phyloP scores from a whole-genome alignment of 23 tunicate species.

The Diplosoma virens region DNA sequence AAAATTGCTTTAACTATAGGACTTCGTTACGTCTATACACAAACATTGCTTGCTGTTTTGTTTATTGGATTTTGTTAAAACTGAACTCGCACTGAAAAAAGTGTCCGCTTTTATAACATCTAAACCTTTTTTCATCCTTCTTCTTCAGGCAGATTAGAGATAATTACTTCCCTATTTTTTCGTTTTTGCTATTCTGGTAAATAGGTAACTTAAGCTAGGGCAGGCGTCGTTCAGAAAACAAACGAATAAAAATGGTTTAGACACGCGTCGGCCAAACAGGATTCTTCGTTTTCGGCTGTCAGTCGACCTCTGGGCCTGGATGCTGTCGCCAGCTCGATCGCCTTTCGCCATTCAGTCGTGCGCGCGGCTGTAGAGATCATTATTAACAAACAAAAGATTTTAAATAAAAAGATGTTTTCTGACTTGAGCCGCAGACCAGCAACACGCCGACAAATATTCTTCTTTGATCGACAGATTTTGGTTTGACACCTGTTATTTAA shows the following conservation, averaged over 20 bases:
- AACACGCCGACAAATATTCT: too few species aligned
- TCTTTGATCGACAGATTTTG: too few species aligned
- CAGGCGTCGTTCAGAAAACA: constrained; percentile 47
- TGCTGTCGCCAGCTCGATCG: constrained; percentile 31
- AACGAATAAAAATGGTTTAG: constrained; percentile 34
- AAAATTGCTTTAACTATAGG: too few species aligned
- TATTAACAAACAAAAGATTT: constrained; percentile 17
- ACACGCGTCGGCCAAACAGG: constrained; percentile 38
- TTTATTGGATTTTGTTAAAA: not conserved
- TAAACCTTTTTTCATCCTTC: not conserved
- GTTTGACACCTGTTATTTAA: too few species aligned
- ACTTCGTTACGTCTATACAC: too few species aligned
- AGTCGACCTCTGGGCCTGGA: constrained; percentile 28
- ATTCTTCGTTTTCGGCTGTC: constrained; percentile 9
- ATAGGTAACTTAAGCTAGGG: not conserved
- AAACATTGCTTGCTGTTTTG: too few species aligned
- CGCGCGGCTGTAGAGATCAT: not conserved
- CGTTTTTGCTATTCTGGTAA: not conserved
- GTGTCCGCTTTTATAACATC: not conserved
- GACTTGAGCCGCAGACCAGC: too few species aligned
- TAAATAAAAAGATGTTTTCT: too few species aligned
- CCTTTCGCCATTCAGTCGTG: constrained; percentile 11
- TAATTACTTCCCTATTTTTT: not conserved
- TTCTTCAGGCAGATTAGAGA: not conserved
- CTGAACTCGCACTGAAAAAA: not conserved